These are phyloP conservation scores for Idaea biselata DNA, from an alignment of 2,888 invertebrate genomes.

Conservation along the genomic window DNA sequence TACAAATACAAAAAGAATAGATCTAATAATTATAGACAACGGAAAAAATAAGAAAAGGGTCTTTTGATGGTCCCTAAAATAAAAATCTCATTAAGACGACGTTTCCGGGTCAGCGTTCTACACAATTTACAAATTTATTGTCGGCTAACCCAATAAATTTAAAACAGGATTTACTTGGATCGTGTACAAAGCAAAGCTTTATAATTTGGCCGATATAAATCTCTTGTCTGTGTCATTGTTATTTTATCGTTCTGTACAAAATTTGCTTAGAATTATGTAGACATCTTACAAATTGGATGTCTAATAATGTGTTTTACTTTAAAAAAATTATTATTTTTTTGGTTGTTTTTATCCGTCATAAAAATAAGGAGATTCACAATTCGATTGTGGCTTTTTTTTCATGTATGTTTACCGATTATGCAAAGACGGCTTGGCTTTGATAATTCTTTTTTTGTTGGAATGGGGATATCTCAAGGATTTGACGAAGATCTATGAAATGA, in stretches of 20 bases:
- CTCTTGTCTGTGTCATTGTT: slow-evolving; percentile 56
- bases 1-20: slow-evolving; percentile 15
- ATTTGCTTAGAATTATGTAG: slow-evolving; percentile 20
- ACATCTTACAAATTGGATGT: slow-evolving; percentile 22
- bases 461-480: no score
- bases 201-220: slow-evolving; percentile 75
- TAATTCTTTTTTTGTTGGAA: no score
- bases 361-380: no score
- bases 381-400: no score
- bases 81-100: slow-evolving; percentile 63
- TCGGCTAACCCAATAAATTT: slow-evolving; percentile 76
- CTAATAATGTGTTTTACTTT: neutral
- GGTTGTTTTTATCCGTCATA: no score
- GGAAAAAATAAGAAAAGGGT: slow-evolving; percentile 40
- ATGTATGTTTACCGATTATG: no score
- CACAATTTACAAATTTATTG: slow-evolving; percentile 76
- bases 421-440: no score
- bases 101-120: slow-evolving; percentile 71
- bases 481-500: no score
- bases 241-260: slow-evolving; percentile 47
- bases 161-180: slow-evolving; percentile 72
- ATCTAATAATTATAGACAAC: slow-evolving; percentile 28
- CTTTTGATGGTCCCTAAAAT: slow-evolving; percentile 52
- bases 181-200: slow-evolving; percentile 71
- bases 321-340: no score